Base-by-base conservation (phyloP, 2,888 invertebrate genomes). In the Hoplodrina ambigua region DNA sequence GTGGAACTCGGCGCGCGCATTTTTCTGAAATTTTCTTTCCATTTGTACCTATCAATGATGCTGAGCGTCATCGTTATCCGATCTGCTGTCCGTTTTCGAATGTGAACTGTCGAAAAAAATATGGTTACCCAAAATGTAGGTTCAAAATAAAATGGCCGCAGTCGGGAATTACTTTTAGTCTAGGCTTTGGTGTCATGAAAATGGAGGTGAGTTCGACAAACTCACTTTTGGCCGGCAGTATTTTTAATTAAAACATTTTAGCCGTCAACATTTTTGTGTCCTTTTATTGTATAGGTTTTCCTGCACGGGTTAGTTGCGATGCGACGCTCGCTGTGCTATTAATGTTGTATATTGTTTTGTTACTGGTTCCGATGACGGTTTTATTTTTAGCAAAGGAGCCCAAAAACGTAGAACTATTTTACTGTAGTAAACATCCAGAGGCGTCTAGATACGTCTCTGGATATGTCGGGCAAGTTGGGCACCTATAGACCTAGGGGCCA, bases 161-260 rank as follows among this genome's bases (percentile, higher is more conserved):
- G 69, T 52, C 54, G 75, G 80, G 85, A 88, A 88, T 89, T 88
- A 88, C 88, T 88, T 90, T 88, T 69, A 85, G 83, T 75, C 75
- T 78, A 75, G 75, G 81, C 78, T 88, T 88, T 83, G 81, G 83
- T 85, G 84, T 86, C 88, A 86, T 85, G 85, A 87, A 89, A 89
- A 87, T 89, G 78, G 85, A 85, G 82, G 83, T 87, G 81, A 79
- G 79, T 72, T 67, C 64, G 65, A 78, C 83, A 85, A 87, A 87
- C 87, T 86, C 84, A 87, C 86, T 88, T 85, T 86, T 75, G 33
- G 78, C 69, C 76, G 75, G 68, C 75, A 83, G 88, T 86, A 86
- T 89, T 91, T 91, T 91, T 90, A 89, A 90, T 91, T 89, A 89
- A 91, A 89, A 86, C 85, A 86, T 85, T 88, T 87, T 80, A 73